Base-by-base conservation (phyloP, 92 coral and sea anemone species). In the Bergia sp. region DNA sequence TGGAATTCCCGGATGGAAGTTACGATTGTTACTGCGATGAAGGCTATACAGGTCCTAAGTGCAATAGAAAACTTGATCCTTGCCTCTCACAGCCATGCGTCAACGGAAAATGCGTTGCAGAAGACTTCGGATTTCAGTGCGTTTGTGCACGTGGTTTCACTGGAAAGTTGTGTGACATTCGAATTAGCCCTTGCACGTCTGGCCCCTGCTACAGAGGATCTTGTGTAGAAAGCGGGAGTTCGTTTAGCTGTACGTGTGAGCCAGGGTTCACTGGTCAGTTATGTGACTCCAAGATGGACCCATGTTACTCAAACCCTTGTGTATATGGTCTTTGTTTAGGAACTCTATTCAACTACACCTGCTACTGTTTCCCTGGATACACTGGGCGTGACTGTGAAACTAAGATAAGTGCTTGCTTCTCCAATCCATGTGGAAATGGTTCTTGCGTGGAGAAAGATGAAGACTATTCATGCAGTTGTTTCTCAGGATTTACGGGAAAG, bases 271-370 rank as follows among this genome's bases (percentile, higher is more conserved):
- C 90, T 75, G 96, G 94, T 9, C 36, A 47, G 15, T 43, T 89
- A 20, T 91, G 92, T 72, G 92, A 66, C 72, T 45, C 65, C 47
- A 89, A 85, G 50, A 75, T 75, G 50, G 74, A 92, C 15, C 91
- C 93, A 12, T 96, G 97, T 76, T n/a, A 50, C 72, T 69, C 85
- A 15, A 91, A 91, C 29, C 98, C 96, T 73, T 96, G 98, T 73
- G 77, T 84, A 18, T 75, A 81, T 66, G 98, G 98, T 10, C 53
- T 85, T 21, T 96, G 98, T 64, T 76, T 90, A 21, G 89, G 67
- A 11, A 37, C 38, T 6, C 66, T 88, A 2, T 86, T 89, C 45
- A 79, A 77, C 77, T 92, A 92, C 53, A 86, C 91, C 4, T 96
- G 98, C 80, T 43, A 58, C 29, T 96, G 98, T 89, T 82, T 73